These are phyloP conservation scores for Aphaenogaster rudis DNA, from an alignment of 1,140 invertebrate genomes.

Conservation along the genomic window DNA sequence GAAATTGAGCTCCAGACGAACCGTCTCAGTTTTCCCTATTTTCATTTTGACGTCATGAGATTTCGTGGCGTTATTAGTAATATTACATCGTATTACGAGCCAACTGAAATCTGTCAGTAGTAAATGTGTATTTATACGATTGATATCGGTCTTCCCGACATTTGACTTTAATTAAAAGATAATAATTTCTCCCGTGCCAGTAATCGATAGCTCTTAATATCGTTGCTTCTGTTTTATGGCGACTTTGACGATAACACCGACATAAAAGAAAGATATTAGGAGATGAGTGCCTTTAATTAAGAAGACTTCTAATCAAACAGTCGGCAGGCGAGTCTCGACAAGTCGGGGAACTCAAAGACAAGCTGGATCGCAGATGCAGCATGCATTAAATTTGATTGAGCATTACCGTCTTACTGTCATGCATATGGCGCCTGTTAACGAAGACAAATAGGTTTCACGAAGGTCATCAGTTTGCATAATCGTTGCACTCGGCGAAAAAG, in stretches of 20 bases:
- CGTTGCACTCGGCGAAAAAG: not conserved
- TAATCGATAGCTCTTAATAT: conserved; percentile 39
- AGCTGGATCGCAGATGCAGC: not conserved
- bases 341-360: conserved; percentile 30
- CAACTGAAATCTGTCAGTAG: not conserved
- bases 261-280: conserved; percentile 52
- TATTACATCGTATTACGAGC: not conserved
- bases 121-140: not conserved
- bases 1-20: conserved; percentile 42
- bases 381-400: conserved; percentile 30
- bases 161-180: conserved; percentile 43
- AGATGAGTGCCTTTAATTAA: conserved; percentile 66
- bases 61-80: not conserved
- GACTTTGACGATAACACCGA: conserved; percentile 46
- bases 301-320: conserved; percentile 65
- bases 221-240: not conserved
- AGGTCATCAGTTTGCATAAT: conserved; percentile 36
- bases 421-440: conserved; percentile 38
- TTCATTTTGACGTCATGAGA: conserved; percentile 32
- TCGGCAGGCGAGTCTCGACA: conserved; percentile 10
- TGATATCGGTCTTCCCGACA: conserved; percentile 5
- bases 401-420: conserved; percentile 2
- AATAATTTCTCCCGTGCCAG: not conserved
- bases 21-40: conserved; percentile 20
- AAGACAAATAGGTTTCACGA: conserved; percentile 45